A percentile compares a stretch with the other conserved stretches of the same genome.
These are phyloP conservation scores for Epinephelus fuscoguttatus DNA, from an alignment of 2,113 vertebrate species.

Conservation along the genomic window DNA sequence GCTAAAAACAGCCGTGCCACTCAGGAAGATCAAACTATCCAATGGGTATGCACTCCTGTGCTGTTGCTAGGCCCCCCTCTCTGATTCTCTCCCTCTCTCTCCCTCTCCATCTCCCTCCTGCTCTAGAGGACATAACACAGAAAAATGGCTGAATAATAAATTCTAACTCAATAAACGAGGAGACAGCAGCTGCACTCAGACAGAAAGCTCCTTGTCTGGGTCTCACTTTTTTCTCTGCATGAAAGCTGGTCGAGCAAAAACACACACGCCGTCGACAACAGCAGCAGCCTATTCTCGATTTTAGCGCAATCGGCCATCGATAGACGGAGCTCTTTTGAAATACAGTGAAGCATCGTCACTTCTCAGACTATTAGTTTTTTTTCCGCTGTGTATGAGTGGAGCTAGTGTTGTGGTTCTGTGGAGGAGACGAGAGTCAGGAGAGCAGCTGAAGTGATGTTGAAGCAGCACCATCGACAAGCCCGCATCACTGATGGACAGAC, in stretches of 20 bases:
- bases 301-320: conserved; percentile 31
- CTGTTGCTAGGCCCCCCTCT: conserved; percentile 81
- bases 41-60: conserved; percentile 77
- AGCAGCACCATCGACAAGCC: conserved; percentile 21
- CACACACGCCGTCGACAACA: neutral
- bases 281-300: conserved; percentile 38
- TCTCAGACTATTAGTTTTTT: conserved; percentile 11
- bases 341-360: conserved; percentile 42
- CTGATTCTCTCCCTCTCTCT: conserved; percentile 59
- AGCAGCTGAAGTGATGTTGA: conserved; percentile 48
- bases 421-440: conserved; percentile 26
- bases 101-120: conserved; percentile 65
- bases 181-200: conserved; percentile 82
- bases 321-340: conserved; percentile 29
- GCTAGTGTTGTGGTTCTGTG: conserved; percentile 35
- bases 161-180: conserved; percentile 84
- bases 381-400: conserved; percentile 14
- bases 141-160: conserved; percentile 86
- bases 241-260: conserved; percentile 57
- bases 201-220: conserved; percentile 78
- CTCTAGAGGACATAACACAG: conserved; percentile 81
- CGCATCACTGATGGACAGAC: conserved; percentile 47
- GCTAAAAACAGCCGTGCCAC: conserved; percentile 81
- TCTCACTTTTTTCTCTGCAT: conserved; percentile 52
- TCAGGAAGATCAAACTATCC: conserved; percentile 82